Conservation (phyloP, 2,797 vertebrate species). For the Chanos chanos region DNA sequence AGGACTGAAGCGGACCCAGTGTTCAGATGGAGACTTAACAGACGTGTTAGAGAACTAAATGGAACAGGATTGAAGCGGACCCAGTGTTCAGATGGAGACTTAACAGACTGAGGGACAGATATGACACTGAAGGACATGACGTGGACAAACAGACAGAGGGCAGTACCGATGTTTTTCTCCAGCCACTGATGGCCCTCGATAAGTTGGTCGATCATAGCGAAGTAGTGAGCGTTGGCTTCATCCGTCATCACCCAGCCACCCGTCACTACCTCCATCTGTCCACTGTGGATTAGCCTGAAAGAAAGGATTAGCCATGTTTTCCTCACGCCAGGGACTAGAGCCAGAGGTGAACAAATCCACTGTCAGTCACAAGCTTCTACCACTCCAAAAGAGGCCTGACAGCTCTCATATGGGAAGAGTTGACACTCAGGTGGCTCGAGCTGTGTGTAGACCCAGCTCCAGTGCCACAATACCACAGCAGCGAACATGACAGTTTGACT, state of each 20-base stretch:
- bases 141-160: too few species aligned
- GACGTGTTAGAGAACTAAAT: too few species aligned
- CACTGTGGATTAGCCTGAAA: constrained; percentile 71
- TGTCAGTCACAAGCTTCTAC: background rate
- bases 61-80: too few species aligned
- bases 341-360: constrained; percentile 22
- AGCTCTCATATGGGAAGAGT: background rate
- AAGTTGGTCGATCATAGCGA: constrained; percentile 96
- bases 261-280: constrained; percentile 94
- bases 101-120: too few species aligned
- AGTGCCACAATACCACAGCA: too few species aligned
- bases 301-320: constrained; percentile 45
- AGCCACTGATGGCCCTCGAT: constrained; percentile 99
- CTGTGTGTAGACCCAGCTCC: background rate
- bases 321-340: constrained; percentile 19
- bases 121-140: too few species aligned
- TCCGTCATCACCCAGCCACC: constrained; percentile 99
- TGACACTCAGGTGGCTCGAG: background rate
- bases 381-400: background rate
- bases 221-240: constrained; percentile 94
- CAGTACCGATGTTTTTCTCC: constrained; percentile 91
- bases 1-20: too few species aligned
- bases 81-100: too few species aligned
- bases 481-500: too few species aligned
- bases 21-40: too few species aligned